Percentiles rank a stretch among this genome's conserved stretches.
These are phyloP conservation scores for Enteromius argenteus DNA, from an alignment of 2,797 vertebrate genomes.

Conservation along the genomic window DNA sequence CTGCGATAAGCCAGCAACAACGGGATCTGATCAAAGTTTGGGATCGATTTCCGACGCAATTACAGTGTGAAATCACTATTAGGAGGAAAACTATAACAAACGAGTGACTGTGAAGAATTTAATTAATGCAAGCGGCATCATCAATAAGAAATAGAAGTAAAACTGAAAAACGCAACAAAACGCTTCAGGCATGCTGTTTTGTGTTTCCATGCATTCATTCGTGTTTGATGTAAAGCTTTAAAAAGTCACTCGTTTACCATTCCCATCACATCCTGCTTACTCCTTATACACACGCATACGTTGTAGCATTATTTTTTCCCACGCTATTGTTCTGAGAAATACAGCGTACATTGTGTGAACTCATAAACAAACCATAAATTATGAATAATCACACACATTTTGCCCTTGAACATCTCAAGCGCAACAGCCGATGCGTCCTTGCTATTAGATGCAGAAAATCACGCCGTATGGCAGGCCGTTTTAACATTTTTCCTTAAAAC, in stretches of 20 bases:
- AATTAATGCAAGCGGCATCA: background rate
- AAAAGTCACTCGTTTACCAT: constrained; percentile 5
- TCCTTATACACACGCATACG: background rate
- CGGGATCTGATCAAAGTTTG: constrained; percentile 76
- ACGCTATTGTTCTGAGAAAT: background rate
- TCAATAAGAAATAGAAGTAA: background rate
- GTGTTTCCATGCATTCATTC: background rate
- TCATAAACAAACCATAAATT: constrained; percentile 38
- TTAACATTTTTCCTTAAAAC: background rate
- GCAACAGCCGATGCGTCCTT: constrained; percentile 54
- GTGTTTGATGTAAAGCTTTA: constrained; percentile 1
- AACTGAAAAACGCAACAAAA: background rate
- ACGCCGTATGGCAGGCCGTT: constrained; percentile 1
- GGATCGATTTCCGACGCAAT: constrained; percentile 45
- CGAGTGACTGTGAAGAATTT: background rate
- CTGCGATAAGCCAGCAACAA: constrained; percentile 45
- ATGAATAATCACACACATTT: constrained; percentile 28
- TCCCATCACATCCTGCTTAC: background rate
- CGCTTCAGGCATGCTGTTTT: background rate
- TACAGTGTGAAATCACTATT: background rate
- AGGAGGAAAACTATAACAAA: background rate
- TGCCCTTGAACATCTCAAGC: constrained; percentile 54
- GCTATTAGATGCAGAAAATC: constrained; percentile 54
- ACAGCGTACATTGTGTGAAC: background rate
- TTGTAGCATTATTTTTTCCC: background rate